Base-by-base conservation (phyloP, 1,140 invertebrate genomes). In the Saccostrea echinata region DNA sequence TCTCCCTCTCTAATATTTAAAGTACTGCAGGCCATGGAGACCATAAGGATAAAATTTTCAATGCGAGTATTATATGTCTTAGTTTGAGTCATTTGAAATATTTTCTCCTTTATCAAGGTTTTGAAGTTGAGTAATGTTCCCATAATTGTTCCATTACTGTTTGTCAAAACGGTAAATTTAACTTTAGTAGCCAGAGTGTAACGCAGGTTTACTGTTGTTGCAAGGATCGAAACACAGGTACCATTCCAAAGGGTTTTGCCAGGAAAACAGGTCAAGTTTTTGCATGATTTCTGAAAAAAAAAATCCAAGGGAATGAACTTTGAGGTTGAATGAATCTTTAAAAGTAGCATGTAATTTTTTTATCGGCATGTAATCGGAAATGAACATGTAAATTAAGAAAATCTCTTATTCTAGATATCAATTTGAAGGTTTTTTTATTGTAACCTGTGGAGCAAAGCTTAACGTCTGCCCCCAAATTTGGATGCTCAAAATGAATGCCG, bases 221-320 rank as follows among this genome's bases (percentile, higher is more conserved):
- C 27, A 3, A 85, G 35, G 2, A 85, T 16, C 21, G 43, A 30
- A 13, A 21, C 30, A 53, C 84, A 86, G n/a, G 16, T 24, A 13
- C 16, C 35, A 76, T 71, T 76, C 24, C 11, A 3, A 9, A n/a
- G 30, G 24, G 18, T 12, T 16, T 86, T 86, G 21, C 84, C 84
- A 24, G 43, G 35, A 52, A 35, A 86, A 27, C 84, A 86, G 11
- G 27, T 64, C 1, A 76, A 12, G n/a, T 71, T 52, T 4, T 51
- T 61, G 43, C 84, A 86, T 9, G 16, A 27, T 52, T 76, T 13
- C 84, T 86, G 68, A 53, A 86, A 86, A 11, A 53, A 71, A 76
- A 61, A 3, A 43, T 43, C 9, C 0, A 2, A 43, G 43, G 4
- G 9, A 43, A 43, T 4, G 9, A 43, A n/a, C n/a, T n/a, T n/a